Conservation (phyloP, 2,113 vertebrate species). For the Naja naja region DNA sequence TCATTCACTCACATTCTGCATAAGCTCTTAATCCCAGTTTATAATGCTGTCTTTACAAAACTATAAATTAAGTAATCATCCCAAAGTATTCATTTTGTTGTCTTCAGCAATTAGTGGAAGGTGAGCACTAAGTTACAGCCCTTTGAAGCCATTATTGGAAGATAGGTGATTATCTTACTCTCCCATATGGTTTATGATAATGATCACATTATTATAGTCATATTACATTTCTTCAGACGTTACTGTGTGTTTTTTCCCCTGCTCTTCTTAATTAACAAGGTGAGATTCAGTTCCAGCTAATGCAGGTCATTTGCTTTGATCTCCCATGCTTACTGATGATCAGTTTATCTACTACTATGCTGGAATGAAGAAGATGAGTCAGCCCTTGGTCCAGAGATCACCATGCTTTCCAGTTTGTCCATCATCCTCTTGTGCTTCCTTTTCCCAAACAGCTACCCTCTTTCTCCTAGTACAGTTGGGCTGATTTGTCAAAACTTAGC, state of each 20-base stretch:
- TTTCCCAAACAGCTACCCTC: not conserved
- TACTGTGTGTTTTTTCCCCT: not conserved
- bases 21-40: not conserved
- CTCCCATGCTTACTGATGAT: not conserved
- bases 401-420: not conserved
- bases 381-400: not conserved
- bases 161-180: not conserved
- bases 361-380: conserved; percentile 30
- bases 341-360: conserved; percentile 33
- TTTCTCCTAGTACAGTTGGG: not conserved
- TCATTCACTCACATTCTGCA: not conserved
- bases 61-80: conserved; percentile 5
- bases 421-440: fast-evolving
- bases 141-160: not conserved
- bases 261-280: conserved; percentile 26
- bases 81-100: not conserved
- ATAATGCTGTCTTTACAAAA: not conserved
- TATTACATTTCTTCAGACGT: conserved; percentile 40
- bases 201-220: conserved; percentile 20
- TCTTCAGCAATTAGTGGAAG: not conserved
- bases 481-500: not conserved
- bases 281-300: conserved; percentile 39
- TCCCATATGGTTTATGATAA: conserved; percentile 5
- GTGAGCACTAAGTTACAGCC: not conserved
- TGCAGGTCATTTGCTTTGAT: conserved; percentile 22